phyloP scores from a whole-genome alignment of 2,113 vertebrate genomes.

The Heloderma charlesbogerti region DNA sequence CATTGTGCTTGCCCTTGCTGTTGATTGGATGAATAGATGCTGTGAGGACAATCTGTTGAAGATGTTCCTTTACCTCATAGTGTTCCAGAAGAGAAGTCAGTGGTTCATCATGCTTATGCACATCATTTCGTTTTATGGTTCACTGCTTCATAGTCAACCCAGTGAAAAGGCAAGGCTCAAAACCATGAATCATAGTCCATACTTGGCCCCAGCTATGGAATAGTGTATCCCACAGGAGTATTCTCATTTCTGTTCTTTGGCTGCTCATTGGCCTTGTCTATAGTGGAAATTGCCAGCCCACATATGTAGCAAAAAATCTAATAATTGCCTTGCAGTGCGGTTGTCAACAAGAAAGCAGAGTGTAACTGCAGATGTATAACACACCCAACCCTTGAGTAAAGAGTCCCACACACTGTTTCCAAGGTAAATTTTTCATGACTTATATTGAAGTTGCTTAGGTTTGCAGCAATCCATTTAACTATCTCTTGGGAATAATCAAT shows the following conservation, averaged over 20 bases:
- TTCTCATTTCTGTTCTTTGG: conserved; percentile 5
- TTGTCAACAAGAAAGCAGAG: conserved; percentile 17
- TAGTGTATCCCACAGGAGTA: not conserved
- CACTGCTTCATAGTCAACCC: not conserved
- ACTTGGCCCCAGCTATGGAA: conserved; percentile 6
- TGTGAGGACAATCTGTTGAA: not conserved
- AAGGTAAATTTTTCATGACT: conserved; percentile 52
- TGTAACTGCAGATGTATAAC: not conserved
- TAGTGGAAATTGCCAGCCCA: conserved; percentile 3
- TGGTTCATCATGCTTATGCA: not conserved
- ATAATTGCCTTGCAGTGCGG: not conserved
- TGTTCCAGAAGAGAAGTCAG: not conserved
- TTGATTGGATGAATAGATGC: not conserved
- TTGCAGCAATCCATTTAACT: conserved; percentile 48
- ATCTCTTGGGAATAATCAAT: conserved; percentile 66
- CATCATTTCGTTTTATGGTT: not conserved
- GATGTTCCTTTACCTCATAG: not conserved
- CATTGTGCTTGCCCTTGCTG: not conserved
- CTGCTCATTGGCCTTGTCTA: not conserved
- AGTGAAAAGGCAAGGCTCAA: not conserved
- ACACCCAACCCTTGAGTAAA: not conserved
- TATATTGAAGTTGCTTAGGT: conserved; percentile 48
- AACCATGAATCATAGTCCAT: conserved; percentile 7
- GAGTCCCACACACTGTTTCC: not conserved
- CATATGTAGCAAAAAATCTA: not conserved